Evolutionary conservation across 53 echinoderm and acorn worm species (phyloP).

Genomic region (Patiria pectinifera): DNA sequence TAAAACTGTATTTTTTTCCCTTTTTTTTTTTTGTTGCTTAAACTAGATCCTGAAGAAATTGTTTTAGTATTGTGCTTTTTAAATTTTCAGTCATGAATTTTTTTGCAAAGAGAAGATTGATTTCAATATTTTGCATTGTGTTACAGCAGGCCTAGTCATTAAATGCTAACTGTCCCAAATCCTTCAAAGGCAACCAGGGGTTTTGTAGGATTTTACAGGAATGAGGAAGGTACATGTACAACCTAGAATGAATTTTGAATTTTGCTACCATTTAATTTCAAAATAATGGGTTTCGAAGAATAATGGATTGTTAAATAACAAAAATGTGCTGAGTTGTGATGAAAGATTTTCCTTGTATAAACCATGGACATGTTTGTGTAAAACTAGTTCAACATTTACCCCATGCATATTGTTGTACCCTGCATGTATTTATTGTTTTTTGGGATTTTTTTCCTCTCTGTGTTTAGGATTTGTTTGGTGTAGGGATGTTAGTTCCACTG

Average conservation of each 20-base stretch:
- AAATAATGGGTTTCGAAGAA: too few relatives aligned
- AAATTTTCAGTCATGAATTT: too few relatives aligned
- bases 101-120: not conserved
- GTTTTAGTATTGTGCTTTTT: too few relatives aligned
- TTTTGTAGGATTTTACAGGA: too few relatives aligned
- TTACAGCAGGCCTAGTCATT: not conserved
- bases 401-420: not conserved
- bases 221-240: too few relatives aligned
- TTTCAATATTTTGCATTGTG: too few relatives aligned
- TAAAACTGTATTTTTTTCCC: not conserved
- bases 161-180: not conserved
- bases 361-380: not conserved
- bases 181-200: not conserved
- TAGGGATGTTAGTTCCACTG: constrained; percentile 79
- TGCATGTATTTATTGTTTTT: not conserved
- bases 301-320: too few relatives aligned
- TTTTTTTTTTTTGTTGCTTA: not conserved
- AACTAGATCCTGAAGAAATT: too few relatives aligned
- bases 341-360: too few relatives aligned
- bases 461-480: constrained; percentile 85
- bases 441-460: not conserved
- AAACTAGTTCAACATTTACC: not conserved
- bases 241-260: too few relatives aligned
- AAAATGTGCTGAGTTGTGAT: too few relatives aligned
- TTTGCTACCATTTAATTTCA: too few relatives aligned